Percentiles rank a stretch among this genome's conserved stretches.
Conservation (phyloP, 1,140 invertebrate genomes). For the Ctenoplectra terminalis region DNA sequence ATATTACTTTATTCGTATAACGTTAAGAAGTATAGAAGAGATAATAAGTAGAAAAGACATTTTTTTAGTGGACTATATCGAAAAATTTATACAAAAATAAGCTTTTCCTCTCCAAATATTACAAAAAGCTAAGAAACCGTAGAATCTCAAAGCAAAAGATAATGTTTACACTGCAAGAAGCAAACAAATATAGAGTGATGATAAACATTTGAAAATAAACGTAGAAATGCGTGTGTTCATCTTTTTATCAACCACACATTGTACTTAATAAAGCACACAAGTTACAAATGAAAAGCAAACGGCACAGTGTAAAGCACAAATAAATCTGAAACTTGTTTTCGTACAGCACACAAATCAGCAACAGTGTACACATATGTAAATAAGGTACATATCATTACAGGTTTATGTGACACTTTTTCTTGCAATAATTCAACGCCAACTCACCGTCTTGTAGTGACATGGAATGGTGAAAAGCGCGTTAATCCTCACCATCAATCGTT, state of each 20-base stretch:
- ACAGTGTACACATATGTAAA: conserved; percentile 6
- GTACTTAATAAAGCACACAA: background rate
- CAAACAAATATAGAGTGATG: background rate
- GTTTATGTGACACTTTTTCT: conserved; percentile 5
- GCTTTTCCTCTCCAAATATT: no score
- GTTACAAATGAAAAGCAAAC: background rate
- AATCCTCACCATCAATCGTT: background rate
- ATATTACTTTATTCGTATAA: no score
- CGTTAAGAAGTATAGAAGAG: no score
- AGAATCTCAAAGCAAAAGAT: no score
- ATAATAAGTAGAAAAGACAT: no score
- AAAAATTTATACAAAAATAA: no score
- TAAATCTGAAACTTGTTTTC: conserved; percentile 3
- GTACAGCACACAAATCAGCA: background rate
- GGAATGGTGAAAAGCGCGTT: background rate
- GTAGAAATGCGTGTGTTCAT: no score
- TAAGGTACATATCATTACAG: background rate
- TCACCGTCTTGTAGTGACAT: background rate
- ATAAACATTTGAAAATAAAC: background rate
- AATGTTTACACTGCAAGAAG: no score
- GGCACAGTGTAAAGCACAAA: background rate
- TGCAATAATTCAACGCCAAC: conserved; percentile 18
- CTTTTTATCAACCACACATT: background rate
- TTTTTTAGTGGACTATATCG: no score
- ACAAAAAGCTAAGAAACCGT: no score